Evolutionary conservation across 2,888 invertebrate genomes (phyloP), one percentile per base, ranked within the genome.

Genomic region (Hymenopus coronatus): DNA sequence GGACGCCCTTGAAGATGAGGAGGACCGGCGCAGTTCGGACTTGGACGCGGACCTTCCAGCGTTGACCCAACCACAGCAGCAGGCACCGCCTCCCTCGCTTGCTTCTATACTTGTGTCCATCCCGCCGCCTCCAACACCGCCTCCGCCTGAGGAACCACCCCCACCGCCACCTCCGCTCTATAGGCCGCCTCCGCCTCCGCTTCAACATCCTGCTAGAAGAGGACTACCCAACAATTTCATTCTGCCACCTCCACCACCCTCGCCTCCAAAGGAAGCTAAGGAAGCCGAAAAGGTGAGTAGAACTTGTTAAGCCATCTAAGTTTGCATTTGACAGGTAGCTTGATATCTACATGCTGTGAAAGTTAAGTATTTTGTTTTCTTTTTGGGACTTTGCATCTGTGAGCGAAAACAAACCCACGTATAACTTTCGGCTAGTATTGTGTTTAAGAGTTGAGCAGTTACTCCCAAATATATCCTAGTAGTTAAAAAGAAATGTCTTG

Each of bases 1-100:
- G 25, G 90, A 90, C 84, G 90, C 90, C 20, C 83, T 90, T 27
- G 90, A 88, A n/a, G 90, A 84, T 83, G 83, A 83, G 20, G 86
- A 83, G 14, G 82, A 82, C 82, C 81, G 88, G 8, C 81, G 88
- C 30, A 85, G 85, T 14, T 70, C 81, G 28, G 88, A 88, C 33
- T 82, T 30, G 27, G 82, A 27, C 33, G 84, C 40, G 3, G 33
- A n/a, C 4, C 2, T 54, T 3, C 70, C 28, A 81, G 86, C 54
- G 81, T 8, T 25, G 28, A 8, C 15, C 20, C 54, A 54, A 0
- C 7, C n/a, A 33, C 46, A 25, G 28, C 54, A 54, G 54, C 70
- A 28, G 30, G 25, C 70, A 15, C 81, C 86, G 25, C 28, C 70
- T 28, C 28, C 86, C 20, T 70, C 86, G 25, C 81, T 86, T 27